A percentile compares a stretch with the other conserved stretches of the same genome.
Evolutionary conservation across 2,888 invertebrate species (phyloP).

Genomic region (Agonopterix heracliana): DNA sequence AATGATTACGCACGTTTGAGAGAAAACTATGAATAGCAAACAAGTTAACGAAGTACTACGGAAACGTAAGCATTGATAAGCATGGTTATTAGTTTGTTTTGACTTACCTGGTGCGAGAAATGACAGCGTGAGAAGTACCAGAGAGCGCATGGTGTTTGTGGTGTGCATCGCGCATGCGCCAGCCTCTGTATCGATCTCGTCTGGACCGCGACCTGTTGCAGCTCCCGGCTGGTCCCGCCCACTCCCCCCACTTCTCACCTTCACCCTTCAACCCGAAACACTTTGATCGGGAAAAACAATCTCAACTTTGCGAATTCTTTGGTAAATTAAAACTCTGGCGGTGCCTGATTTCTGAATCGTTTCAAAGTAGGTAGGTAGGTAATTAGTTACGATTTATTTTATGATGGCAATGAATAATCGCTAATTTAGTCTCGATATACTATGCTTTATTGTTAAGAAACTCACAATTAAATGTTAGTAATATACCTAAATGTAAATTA

Average conservation of each 20-base stretch:
- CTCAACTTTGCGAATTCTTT: constrained; percentile 63
- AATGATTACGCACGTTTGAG: background rate
- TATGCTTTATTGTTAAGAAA: too few species aligned
- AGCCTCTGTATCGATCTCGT: constrained; percentile 64
- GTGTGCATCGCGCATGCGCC: constrained; percentile 56
- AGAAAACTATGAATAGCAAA: background rate
- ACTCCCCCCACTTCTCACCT: constrained; percentile 17
- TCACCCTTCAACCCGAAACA: constrained; percentile 35
- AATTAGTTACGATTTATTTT: background rate
- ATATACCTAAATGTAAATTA: too few species aligned
- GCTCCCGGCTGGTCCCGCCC: constrained; percentile 23
- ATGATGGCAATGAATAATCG: too few species aligned
- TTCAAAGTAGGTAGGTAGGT: background rate
- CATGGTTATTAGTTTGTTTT: constrained; percentile 20
- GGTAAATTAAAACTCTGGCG: constrained; percentile 54
- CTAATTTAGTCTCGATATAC: too few species aligned
- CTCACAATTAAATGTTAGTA: too few species aligned
- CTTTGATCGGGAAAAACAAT: constrained; percentile 64
- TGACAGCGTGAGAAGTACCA: constrained; percentile 56
- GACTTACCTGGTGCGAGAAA: constrained; percentile 60
- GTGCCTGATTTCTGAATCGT: constrained; percentile 3
- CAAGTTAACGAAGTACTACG: background rate
- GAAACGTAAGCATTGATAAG: constrained; percentile 2
- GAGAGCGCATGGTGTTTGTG: constrained; percentile 58
- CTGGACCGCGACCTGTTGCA: constrained; percentile 65